These are phyloP conservation scores for Crotophaga sulcirostris DNA, from an alignment of 2,113 vertebrate genomes.

Conservation along the genomic window DNA sequence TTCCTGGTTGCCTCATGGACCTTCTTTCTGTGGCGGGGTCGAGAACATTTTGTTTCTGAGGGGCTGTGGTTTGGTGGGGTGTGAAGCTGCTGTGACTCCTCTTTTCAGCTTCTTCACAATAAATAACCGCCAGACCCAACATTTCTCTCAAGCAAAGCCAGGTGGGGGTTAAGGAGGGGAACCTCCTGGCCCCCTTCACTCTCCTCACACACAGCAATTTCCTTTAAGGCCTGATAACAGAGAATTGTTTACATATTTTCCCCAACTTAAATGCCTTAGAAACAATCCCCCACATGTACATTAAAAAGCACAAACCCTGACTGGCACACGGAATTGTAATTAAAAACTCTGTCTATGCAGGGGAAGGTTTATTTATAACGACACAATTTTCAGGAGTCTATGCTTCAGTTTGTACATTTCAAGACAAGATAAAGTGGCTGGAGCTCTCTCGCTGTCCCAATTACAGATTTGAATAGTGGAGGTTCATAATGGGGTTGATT, in stretches of 20 bases:
- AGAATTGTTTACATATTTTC: background rate
- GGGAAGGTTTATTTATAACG: constrained; percentile 60
- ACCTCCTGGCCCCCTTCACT: background rate
- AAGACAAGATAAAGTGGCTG: background rate
- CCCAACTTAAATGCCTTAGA: background rate
- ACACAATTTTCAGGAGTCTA: constrained; percentile 51
- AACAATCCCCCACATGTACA: background rate
- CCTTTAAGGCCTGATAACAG: background rate
- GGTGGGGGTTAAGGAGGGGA: background rate
- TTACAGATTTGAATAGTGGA: constrained; percentile 59
- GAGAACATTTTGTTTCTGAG: constrained; percentile 10
- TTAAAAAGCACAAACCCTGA: constrained; percentile 35
- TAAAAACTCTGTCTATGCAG: constrained; percentile 56
- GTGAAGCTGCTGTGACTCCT: background rate
- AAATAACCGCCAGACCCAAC: background rate
- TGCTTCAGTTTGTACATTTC: constrained; percentile 42
- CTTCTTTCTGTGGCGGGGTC: background rate
- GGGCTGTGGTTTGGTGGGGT: background rate
- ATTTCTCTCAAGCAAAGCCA: background rate
- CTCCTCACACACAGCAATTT: background rate
- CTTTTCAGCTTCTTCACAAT: background rate
- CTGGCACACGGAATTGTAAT: constrained; percentile 54
- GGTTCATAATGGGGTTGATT: constrained; percentile 53
- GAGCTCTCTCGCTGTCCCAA: constrained; percentile 39
- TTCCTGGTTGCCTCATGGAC: constrained; percentile 2